These are phyloP conservation scores for Ophthalmolycus amberensis DNA, from an alignment of 2,113 vertebrate genomes.

Conservation along the genomic window DNA sequence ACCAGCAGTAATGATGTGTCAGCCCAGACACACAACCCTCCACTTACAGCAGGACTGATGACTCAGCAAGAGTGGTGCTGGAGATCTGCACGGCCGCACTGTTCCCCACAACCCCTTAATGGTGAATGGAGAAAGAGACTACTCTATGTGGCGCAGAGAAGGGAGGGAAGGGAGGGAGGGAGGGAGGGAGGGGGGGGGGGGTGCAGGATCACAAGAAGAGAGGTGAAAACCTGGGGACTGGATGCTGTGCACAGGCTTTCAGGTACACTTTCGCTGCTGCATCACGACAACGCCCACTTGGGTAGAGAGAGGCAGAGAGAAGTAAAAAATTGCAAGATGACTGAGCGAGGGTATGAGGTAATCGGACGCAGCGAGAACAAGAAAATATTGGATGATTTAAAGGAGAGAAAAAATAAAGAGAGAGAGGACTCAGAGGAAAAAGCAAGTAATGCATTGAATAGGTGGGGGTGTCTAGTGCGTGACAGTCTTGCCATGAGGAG, in stretches of 20 bases:
- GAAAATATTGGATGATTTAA: conserved; percentile 25
- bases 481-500: conserved; percentile 26
- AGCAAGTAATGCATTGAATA: conserved; percentile 18
- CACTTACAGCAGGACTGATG: conserved; percentile 72
- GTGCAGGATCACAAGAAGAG: conserved; percentile 17
- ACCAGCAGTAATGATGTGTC: conserved; percentile 60
- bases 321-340: conserved; percentile 22
- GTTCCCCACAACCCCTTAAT: conserved; percentile 40
- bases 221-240: conserved; percentile 33
- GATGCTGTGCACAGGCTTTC: conserved; percentile 30
- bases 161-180: background rate
- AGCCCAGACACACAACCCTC: conserved; percentile 52
- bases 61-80: conserved; percentile 71
- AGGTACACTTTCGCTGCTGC: conserved; percentile 46
- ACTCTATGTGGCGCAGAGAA: conserved; percentile 43
- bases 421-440: conserved; percentile 3
- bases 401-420: conserved; percentile 23
- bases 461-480: conserved; percentile 23
- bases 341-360: conserved; percentile 29
- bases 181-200: background rate
- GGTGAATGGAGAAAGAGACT: conserved; percentile 56
- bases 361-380: conserved; percentile 19
- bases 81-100: conserved; percentile 36
- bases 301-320: conserved; percentile 15
- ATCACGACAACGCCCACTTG: conserved; percentile 44